A percentile compares a stretch with the other conserved stretches of the same genome.
These are phyloP conservation scores for Mythimna impura DNA, from an alignment of 2,888 invertebrate genomes.

Conservation along the genomic window DNA sequence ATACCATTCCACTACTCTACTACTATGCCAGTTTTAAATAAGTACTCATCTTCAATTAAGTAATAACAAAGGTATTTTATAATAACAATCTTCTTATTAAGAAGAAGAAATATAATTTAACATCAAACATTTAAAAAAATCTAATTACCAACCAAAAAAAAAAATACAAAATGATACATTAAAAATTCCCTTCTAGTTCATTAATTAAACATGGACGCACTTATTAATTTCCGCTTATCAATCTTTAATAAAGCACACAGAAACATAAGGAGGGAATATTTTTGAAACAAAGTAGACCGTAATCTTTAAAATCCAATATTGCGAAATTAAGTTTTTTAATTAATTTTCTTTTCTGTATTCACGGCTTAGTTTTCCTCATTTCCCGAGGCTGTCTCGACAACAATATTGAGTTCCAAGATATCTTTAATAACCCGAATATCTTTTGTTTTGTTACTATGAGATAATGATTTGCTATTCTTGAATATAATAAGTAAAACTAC, in stretches of 20 bases:
- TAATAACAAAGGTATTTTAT: neutral
- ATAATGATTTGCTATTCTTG: conserved; percentile 7
- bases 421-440: conserved; percentile 72
- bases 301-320: conserved; percentile 81
- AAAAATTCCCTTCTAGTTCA: conserved; percentile 51
- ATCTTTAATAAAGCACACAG: conserved; percentile 67
- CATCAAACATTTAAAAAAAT: neutral
- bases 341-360: conserved; percentile 82
- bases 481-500: too few species aligned
- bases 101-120: neutral
- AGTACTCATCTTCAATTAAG: neutral
- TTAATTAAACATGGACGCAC: conserved; percentile 63
- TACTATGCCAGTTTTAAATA: neutral
- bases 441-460: conserved; percentile 63
- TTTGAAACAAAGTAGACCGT: conserved; percentile 55
- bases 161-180: conserved; percentile 25
- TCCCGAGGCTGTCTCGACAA: conserved; percentile 68
- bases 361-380: conserved; percentile 74
- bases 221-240: conserved; percentile 68
- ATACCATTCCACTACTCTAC: too few species aligned
- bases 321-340: conserved; percentile 84
- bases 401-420: conserved; percentile 73
- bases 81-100: neutral
- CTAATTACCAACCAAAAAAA: neutral
- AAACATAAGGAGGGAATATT: conserved; percentile 51